Base-by-base conservation (phyloP, 2,113 vertebrate species). In the Bujurquina vittata region DNA sequence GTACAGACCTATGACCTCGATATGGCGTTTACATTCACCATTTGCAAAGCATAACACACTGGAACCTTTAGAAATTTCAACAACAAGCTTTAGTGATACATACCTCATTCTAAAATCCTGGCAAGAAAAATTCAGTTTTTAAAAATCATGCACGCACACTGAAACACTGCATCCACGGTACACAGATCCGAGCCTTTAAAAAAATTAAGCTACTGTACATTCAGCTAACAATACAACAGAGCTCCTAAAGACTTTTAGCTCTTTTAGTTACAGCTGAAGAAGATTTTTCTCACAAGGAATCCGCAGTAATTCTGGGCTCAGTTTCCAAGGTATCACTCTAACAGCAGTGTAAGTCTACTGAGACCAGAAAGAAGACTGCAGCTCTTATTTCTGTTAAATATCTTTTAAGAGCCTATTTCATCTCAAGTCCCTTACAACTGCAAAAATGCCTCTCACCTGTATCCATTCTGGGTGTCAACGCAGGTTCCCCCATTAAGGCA, bases 401-500 rank as follows among this genome's bases (percentile, higher is more conserved):
- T 54, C 31, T 15, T 75, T 59, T 55, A 23, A 73, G 2, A 76
- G 31, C 43, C 59, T 17, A 26, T 46, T 77, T 52, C 17, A 58
- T 10, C 33, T 73, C 3, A 54, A 78, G 37, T 57, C 26, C 10
- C 31, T 12, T 33, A n/a, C 6, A 61, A 23, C 67, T 37, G 40
- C 10, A 33, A 56, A 69, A 10, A n/a, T 58, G 31, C 52, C 22
- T 63, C 96, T 95, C 87, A 98, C 97, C 97, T 97, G 96, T 97
- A 97, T 54, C 97, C 97, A 1, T 90, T 96, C 8, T 91, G 89
- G 2, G 95, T 96, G 93, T 97, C 95, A 1, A 94, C 7, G 49
- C 97, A 98, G 3, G 93, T 84, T 20, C 97, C 97, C 20, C 96
- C 97, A 4, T 97, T 96, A 76, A 96, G 94, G 80, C 97, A 98